Evolutionary conservation across 2,113 vertebrate species (phyloP), one percentile per base, ranked within the genome.

Genomic region (Syngnathus floridae): DNA sequence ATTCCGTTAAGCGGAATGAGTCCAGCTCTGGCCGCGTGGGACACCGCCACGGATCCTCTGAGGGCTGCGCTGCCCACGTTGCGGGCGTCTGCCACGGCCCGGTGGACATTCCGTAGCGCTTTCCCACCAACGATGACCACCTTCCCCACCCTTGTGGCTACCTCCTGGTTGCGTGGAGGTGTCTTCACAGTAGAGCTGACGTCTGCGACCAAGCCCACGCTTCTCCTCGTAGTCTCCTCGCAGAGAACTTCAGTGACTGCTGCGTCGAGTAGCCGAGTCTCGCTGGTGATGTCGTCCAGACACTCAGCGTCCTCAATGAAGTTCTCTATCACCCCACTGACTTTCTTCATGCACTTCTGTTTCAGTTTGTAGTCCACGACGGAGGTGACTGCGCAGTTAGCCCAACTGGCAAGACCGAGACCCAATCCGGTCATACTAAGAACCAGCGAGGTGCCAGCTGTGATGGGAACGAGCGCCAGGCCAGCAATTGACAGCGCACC

Each of bases 401-500:
- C 69, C 7, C 72, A 80, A 0, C 82, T 83, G 70, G 75, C 76
- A 1, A 86, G 5, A 56, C 82, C 84, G 38, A 87, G 10, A 1
- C 69, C 75, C 0, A 77, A 0, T 0, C 83, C 86, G 0, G 78
- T 51, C 61, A 82, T 43, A 0, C 66, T 83, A 57, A 87, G 71
- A 55, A 0, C 66, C 0, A 83, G 37, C 63, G 86, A 87, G 5
- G 61, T 38, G 26, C 84, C 86, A 19, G 71, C 75, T 36, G 86
- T 84, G 0, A 86, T 16, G 35, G 86, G 86, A 6, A 72, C 75
- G 7, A 86, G 57, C 0, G 77, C 77, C 64, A 87, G 48, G 13
- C 84, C 84, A 7, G 74, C 0, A 0, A 86, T 86, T 49, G 82
- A 80, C 4, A 87, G 78, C 3, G 82, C 66, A 4, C 84, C 72